phyloP scores from a whole-genome alignment of 2,888 invertebrate species.

The Philhelius pedissequus region DNA sequence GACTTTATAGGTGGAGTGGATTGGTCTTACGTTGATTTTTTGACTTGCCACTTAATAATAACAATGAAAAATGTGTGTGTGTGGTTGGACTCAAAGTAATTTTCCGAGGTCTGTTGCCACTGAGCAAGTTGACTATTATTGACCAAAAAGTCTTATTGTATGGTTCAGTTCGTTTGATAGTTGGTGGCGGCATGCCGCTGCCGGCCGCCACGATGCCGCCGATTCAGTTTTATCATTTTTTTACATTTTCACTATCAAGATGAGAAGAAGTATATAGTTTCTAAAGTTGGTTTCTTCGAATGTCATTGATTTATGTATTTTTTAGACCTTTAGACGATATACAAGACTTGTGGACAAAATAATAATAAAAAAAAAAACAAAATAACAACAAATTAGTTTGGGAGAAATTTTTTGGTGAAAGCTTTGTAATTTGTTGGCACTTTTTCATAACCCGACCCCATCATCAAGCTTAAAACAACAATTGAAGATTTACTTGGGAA shows the following conservation, averaged over 20 bases:
- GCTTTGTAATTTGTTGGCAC: background rate
- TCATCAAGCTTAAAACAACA: background rate
- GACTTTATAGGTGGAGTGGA: background rate
- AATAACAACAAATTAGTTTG: slow-evolving; percentile 3
- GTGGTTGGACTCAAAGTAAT: slow-evolving; percentile 28
- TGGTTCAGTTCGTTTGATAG: slow-evolving; percentile 21
- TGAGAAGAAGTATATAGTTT: slow-evolving; percentile 4
- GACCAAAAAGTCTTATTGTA: slow-evolving; percentile 8
- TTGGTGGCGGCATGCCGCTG: background rate
- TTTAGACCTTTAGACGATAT: background rate
- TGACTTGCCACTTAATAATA: slow-evolving; percentile 41
- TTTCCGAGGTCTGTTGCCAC: slow-evolving; percentile 39
- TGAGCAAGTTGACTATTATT: background rate
- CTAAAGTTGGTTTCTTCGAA: slow-evolving; percentile 5
- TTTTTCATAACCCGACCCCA: background rate
- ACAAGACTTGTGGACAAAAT: background rate
- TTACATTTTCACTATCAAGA: slow-evolving; percentile 20
- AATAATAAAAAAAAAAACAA: background rate
- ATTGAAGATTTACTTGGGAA: background rate
- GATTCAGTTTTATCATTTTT: slow-evolving; percentile 4
- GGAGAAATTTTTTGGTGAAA: slow-evolving; percentile 12
- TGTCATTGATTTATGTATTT: slow-evolving; percentile 27
- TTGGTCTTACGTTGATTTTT: slow-evolving; percentile 11
- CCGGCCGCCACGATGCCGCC: background rate
- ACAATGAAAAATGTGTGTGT: slow-evolving; percentile 27